phyloP scores from a whole-genome alignment of 2,113 vertebrate species.

The Narcine bancroftii region DNA sequence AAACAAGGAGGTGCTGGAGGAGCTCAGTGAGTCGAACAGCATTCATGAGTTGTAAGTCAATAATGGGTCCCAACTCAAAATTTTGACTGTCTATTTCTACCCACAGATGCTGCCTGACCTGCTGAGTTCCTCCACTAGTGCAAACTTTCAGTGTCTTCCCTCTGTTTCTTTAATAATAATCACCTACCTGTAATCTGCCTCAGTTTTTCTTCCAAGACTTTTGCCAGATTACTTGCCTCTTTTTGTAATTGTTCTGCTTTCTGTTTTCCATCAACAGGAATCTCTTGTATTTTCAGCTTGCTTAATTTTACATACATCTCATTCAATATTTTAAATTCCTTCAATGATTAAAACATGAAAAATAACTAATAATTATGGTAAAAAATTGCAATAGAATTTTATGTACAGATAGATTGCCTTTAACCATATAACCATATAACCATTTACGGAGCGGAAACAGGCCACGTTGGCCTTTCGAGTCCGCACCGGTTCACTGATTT shows the following conservation, averaged over 20 bases:
- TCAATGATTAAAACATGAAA: slow-evolving; percentile 42
- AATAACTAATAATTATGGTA: not conserved
- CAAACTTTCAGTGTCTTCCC: no score
- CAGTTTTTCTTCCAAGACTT: slow-evolving; percentile 60
- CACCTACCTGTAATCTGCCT: slow-evolving; percentile 61
- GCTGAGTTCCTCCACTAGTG: no score
- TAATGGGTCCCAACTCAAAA: no score
- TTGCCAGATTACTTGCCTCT: slow-evolving; percentile 56
- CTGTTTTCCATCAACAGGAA: slow-evolving; percentile 47
- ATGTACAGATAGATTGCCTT: not conserved
- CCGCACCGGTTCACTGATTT: no score
- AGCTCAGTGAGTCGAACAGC: no score
- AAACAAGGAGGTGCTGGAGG: no score
- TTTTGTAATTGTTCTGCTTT: slow-evolving; percentile 58
- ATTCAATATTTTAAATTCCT: slow-evolving; percentile 59
- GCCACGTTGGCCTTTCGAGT: no score
- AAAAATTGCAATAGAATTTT: not conserved
- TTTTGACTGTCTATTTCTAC: no score
- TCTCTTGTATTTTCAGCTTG: slow-evolving; percentile 44
- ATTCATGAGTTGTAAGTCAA: no score
- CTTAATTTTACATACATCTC: slow-evolving; percentile 57
- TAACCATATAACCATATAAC: no score
- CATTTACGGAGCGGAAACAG: no score
- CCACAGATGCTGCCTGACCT: no score
- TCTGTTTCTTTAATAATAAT: not conserved